These are phyloP conservation scores for Festucalex cinctus DNA, from an alignment of 2,113 vertebrate genomes.

Conservation along the genomic window DNA sequence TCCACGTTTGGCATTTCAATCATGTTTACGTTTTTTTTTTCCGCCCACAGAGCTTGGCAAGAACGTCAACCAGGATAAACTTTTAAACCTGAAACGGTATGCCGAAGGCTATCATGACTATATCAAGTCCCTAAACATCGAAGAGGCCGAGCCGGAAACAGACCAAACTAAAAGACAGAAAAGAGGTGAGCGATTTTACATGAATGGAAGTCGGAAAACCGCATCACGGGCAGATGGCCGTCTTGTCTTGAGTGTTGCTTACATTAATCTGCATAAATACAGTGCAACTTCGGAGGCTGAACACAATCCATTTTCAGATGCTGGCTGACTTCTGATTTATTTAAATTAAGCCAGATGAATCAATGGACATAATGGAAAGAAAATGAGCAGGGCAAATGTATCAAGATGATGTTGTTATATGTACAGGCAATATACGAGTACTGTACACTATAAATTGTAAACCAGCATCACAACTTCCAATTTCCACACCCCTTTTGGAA, in stretches of 20 bases:
- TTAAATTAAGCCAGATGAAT: background rate
- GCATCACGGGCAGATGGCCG: background rate
- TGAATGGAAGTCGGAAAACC: background rate
- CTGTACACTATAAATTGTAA: too few species aligned
- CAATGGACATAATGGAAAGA: too few species aligned
- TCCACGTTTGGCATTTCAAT: background rate
- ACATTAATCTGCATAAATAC: background rate
- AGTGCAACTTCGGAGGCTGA: background rate
- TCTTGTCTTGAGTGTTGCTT: background rate
- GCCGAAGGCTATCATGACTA: constrained; percentile 67
- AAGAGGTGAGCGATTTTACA: constrained; percentile 33
- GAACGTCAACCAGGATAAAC: constrained; percentile 75
- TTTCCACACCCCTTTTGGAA: too few species aligned
- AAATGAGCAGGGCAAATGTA: too few species aligned
- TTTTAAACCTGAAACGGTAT: constrained; percentile 53
- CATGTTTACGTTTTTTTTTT: constrained; percentile 10
- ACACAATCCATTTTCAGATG: background rate
- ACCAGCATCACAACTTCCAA: too few species aligned
- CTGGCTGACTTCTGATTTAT: background rate
- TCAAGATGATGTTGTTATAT: too few species aligned
- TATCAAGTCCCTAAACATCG: constrained; percentile 36
- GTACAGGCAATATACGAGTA: too few species aligned
- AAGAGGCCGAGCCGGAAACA: background rate
- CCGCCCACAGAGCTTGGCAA: constrained; percentile 67
- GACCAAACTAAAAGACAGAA: constrained; percentile 11